Evolutionary conservation across 2,797 vertebrate genomes (phyloP).

Genomic region (Peromyscus aztecus): DNA sequence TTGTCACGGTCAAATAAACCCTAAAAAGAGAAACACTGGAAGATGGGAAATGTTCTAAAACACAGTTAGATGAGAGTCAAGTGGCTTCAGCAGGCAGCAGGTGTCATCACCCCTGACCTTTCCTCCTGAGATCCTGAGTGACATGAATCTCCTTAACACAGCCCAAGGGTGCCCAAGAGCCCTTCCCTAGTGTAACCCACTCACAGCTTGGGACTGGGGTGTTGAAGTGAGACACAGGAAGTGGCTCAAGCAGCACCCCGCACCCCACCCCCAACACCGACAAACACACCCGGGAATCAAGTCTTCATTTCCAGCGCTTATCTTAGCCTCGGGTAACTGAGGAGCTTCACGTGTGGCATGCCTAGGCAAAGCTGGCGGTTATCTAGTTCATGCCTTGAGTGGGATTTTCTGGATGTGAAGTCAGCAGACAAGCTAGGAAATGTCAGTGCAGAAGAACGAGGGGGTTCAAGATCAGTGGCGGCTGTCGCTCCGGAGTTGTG

Average conservation of each 20-base stretch:
- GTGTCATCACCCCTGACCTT: conserved; percentile 68
- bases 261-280: conserved; percentile 23
- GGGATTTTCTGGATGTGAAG: conserved; percentile 81
- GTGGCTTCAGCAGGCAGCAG: conserved; percentile 70
- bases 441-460: not conserved
- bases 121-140: conserved; percentile 71
- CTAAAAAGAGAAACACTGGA: conserved; percentile 77
- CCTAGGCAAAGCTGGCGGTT: conserved; percentile 56
- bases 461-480: not conserved
- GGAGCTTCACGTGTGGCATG: conserved; percentile 35
- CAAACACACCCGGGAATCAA: conserved; percentile 57
- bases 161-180: conserved; percentile 62
- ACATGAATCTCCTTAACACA: conserved; percentile 52
- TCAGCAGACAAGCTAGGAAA: conserved; percentile 73
- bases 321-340: conserved; percentile 48
- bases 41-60: conserved; percentile 73
- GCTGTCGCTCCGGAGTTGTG: not conserved
- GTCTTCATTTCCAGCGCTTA: conserved; percentile 63
- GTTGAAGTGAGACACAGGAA: not conserved
- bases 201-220: conserved; percentile 23
- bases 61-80: conserved; percentile 72
- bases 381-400: conserved; percentile 78
- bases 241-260: conserved; percentile 49
- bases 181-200: conserved; percentile 45
- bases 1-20: conserved; percentile 76